These are phyloP conservation scores for Lasioglossum morio DNA, from an alignment of 2,888 invertebrate genomes.

Conservation along the genomic window DNA sequence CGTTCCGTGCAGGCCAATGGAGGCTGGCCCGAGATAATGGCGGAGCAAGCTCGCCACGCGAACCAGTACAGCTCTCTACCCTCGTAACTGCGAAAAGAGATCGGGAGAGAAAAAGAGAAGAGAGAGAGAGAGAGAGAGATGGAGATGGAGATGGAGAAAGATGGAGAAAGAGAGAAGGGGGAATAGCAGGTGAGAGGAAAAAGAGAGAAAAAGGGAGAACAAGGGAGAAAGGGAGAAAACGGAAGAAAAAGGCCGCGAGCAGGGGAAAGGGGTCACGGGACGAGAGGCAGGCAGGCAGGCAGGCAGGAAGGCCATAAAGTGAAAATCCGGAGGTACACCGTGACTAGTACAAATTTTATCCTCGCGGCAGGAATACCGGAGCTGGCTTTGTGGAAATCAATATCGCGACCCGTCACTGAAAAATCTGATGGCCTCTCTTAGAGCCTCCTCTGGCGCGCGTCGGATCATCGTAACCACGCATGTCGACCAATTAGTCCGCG, in stretches of 20 bases:
- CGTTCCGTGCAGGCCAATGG: slow-evolving; percentile 53
- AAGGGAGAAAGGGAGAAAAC: neutral
- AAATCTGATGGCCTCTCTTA: slow-evolving; percentile 50
- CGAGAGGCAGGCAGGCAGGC: neutral
- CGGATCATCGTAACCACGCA: slow-evolving; percentile 17
- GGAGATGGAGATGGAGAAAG: no score
- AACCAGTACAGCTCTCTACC: slow-evolving; percentile 20
- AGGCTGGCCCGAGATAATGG: slow-evolving; percentile 55
- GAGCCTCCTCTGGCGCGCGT: neutral
- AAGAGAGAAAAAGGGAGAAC: neutral
- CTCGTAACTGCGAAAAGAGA: neutral
- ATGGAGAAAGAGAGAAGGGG: neutral
- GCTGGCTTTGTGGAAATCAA: slow-evolving; percentile 56
- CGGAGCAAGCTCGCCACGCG: slow-evolving; percentile 44
- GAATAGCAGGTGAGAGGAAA: no score
- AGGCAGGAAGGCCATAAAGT: slow-evolving; percentile 59
- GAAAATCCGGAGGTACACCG: slow-evolving; percentile 53
- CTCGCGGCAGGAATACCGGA: slow-evolving; percentile 66
- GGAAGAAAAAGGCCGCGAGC: neutral
- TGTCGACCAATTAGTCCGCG: neutral
- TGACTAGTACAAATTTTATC: slow-evolving; percentile 76
- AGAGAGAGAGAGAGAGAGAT: no score
- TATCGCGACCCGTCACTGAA: slow-evolving; percentile 49
- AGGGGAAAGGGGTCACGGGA: slow-evolving; percentile 35
- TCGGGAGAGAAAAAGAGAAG: neutral